Conservation (phyloP, 2,797 vertebrate genomes). For the Xiphorhynchus erythropygius region DNA sequence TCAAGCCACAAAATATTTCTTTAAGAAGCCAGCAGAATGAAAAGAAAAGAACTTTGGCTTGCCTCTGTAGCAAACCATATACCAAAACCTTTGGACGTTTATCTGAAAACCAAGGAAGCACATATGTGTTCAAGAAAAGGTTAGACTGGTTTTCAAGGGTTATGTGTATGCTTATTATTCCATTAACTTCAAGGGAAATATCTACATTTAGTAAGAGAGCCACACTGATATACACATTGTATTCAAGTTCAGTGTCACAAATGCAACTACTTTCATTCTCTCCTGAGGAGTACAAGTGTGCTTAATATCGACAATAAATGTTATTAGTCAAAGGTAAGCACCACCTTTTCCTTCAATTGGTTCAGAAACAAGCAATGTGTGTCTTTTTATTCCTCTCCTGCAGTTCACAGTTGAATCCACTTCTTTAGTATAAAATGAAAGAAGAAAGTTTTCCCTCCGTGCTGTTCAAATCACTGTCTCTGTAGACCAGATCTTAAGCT, state of each 20-base stretch:
- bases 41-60: not conserved
- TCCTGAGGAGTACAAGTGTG: not conserved
- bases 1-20: not conserved
- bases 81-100: not conserved
- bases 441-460: not conserved
- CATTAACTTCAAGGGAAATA: not conserved
- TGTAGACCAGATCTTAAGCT: not conserved
- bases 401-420: not conserved
- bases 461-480: not conserved
- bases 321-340: not conserved
- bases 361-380: not conserved
- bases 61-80: not conserved
- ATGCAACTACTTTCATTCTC: not conserved
- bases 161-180: not conserved
- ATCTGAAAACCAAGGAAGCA: not conserved
- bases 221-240: not conserved
- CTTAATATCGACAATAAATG: not conserved
- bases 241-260: not conserved
- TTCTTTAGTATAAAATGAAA: not conserved
- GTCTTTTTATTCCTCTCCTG: not conserved
- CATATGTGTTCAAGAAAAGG: not conserved
- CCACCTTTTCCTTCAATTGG: not conserved
- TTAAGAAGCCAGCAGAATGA: not conserved
- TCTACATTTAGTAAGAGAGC: not conserved
- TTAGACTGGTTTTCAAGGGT: not conserved